Base-by-base conservation (phyloP, 2,113 vertebrate genomes). In the Spea bombifrons region DNA sequence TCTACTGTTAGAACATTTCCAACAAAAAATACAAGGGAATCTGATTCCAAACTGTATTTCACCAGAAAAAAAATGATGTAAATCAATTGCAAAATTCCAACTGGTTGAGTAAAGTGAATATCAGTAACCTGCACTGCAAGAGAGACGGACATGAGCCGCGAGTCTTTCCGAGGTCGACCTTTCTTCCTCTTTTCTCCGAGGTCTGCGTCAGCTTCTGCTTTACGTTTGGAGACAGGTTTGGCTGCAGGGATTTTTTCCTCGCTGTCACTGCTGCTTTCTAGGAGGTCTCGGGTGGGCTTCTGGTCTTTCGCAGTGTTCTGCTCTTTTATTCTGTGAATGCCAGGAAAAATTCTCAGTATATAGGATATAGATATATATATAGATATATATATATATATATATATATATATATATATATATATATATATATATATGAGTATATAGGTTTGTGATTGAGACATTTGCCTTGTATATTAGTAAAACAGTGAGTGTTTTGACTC, bases 101-200 rank as follows among this genome's bases (percentile, higher is more conserved):
- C 30, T 30, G 1, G 30, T 30, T 30, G 30, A 30, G 30, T 10
- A 8, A 13, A 71, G 8, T 52, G 49, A 79, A 4, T 65, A 17
- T 30, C 75, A 50, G 17, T 70, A 17, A 94, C 96, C 95, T 97
- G 96, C 84, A 94, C 91, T 30, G 95, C 81, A 84, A 96, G 74
- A 30, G 92, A 86, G 64, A 94, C 74, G 0, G 94, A 86, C 67
- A 95, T 83, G 67, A 96, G 92, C 73, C 97, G 95, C 5, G 92
- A 76, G 75, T 99, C 97, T 87, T 99, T 99, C 76, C 97, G 88
- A 4, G 97, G 97, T 45, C 97, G 90, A 8, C 97, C 97, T 86
- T 99, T 99, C 81, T 95, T 99, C 90, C 92, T 96, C 89, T 98
- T 99, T 85, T 98, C 97, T 78, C 95, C 95, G 0, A 94, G 94